Conservation (phyloP, 1,140 invertebrate species). For the Hycleus cichorii region DNA sequence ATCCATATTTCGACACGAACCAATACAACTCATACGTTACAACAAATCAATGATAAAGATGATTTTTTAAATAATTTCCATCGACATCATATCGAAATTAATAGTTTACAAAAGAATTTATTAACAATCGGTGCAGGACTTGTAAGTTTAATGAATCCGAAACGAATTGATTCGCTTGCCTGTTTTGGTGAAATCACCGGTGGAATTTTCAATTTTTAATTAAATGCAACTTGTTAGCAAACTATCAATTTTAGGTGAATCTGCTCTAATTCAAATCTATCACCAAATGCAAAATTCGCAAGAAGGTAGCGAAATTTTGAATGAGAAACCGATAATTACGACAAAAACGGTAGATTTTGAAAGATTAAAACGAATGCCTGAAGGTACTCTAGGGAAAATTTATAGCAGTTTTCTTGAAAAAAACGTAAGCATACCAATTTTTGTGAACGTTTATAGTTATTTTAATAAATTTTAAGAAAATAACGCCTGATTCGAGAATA, state of each 20-base stretch:
- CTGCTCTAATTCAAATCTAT: constrained; percentile 60
- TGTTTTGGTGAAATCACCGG: constrained; percentile 88
- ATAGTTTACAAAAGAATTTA: constrained; percentile 63
- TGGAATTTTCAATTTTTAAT: background rate
- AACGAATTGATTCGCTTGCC: constrained; percentile 86
- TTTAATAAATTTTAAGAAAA: constrained; percentile 52
- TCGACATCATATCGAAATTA: constrained; percentile 63
- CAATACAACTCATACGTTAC: too few relatives aligned
- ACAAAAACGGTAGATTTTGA: constrained; percentile 72
- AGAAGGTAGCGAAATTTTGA: constrained; percentile 67
- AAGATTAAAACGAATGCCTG: constrained; percentile 61
- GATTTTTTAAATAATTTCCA: constrained; percentile 45
- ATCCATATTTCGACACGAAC: background rate
- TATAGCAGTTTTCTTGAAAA: constrained; percentile 76
- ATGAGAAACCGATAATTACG: constrained; percentile 80
- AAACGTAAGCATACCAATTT: constrained; percentile 55
- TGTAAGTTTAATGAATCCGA: constrained; percentile 66
- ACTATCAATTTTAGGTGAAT: constrained; percentile 33
- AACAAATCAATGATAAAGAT: background rate
- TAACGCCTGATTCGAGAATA: constrained; percentile 86
- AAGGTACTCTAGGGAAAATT: constrained; percentile 72
- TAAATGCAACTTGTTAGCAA: background rate
- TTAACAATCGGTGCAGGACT: constrained; percentile 73
- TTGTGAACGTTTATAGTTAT: constrained; percentile 1
- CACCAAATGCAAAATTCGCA: constrained; percentile 48